These are phyloP conservation scores for Coleophora deauratella DNA, from an alignment of 2,888 invertebrate species.

Conservation along the genomic window DNA sequence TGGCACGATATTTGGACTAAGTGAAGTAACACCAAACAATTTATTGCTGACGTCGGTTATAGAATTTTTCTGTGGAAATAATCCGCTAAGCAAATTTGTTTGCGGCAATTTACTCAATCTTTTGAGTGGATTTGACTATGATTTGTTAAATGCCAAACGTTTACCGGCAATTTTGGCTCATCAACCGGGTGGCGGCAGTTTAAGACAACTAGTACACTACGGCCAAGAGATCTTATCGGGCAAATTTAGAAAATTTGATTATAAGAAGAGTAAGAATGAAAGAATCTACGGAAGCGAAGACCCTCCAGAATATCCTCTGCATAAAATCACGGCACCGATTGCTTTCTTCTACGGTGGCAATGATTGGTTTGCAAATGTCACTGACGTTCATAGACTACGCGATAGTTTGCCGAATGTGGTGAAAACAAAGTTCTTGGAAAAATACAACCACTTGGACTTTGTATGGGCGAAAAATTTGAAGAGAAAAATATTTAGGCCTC, in stretches of 20 bases:
- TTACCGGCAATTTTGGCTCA: constrained; percentile 34
- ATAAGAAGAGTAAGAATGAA: constrained; percentile 34
- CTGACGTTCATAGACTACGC: constrained; percentile 34
- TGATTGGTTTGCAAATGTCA: constrained; percentile 47
- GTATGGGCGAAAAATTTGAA: constrained; percentile 40
- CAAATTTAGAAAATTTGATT: constrained; percentile 47
- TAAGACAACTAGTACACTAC: constrained; percentile 45
- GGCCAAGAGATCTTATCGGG: constrained; percentile 42
- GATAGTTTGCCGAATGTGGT: constrained; percentile 34
- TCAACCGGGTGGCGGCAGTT: constrained; percentile 46
- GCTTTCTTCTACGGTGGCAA: constrained; percentile 42
- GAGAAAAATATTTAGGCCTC: too few species aligned
- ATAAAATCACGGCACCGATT: constrained; percentile 36
- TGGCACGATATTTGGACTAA: background rate
- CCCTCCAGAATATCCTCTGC: constrained; percentile 44
- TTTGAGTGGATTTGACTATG: background rate
- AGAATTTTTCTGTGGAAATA: background rate
- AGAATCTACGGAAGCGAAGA: too few species aligned
- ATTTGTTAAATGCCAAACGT: background rate
- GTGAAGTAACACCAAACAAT: background rate
- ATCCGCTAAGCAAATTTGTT: background rate
- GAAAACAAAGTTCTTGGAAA: constrained; percentile 63
- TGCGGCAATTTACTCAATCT: background rate
- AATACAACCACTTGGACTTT: constrained; percentile 55
- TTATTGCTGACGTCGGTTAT: background rate